phyloP scores from a whole-genome alignment of 2,113 vertebrate species.

The Podarcis raffonei region DNA sequence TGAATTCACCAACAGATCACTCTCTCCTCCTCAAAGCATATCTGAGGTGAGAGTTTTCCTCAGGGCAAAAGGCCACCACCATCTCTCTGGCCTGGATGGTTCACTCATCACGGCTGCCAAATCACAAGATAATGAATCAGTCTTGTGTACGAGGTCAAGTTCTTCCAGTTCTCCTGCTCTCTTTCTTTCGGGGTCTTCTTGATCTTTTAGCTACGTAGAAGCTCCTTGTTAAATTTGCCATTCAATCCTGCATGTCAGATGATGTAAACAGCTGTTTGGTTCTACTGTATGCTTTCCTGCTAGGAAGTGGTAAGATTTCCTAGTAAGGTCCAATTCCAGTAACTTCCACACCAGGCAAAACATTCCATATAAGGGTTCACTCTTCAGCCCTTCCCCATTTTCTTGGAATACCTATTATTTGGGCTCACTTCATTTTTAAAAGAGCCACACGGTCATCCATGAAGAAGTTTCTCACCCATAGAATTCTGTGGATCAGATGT shows the following conservation, averaged over 20 bases:
- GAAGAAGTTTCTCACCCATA: background rate
- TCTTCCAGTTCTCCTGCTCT: background rate
- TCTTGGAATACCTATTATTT: background rate
- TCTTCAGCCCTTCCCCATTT: background rate
- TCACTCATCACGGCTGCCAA: background rate
- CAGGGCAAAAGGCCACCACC: background rate
- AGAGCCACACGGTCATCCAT: background rate
- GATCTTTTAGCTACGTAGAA: background rate
- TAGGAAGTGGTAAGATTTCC: background rate
- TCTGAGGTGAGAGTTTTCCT: background rate
- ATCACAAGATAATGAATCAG: conserved; percentile 14
- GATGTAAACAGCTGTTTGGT: background rate
- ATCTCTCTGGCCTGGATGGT: background rate
- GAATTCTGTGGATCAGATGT: no score
- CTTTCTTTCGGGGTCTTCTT: background rate
- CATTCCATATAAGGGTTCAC: background rate
- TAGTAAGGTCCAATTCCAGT: no score
- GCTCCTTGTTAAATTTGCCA: background rate
- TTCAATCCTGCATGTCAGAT: background rate
- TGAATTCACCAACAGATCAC: background rate
- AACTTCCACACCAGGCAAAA: background rate
- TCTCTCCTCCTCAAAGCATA: conserved; percentile 6
- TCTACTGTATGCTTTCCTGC: background rate
- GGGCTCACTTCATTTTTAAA: background rate
- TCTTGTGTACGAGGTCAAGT: background rate